Percentiles rank a stretch among this genome's conserved stretches.
phyloP scores from a whole-genome alignment of 2,113 vertebrate genomes.

The Epinephelus fuscoguttatus region DNA sequence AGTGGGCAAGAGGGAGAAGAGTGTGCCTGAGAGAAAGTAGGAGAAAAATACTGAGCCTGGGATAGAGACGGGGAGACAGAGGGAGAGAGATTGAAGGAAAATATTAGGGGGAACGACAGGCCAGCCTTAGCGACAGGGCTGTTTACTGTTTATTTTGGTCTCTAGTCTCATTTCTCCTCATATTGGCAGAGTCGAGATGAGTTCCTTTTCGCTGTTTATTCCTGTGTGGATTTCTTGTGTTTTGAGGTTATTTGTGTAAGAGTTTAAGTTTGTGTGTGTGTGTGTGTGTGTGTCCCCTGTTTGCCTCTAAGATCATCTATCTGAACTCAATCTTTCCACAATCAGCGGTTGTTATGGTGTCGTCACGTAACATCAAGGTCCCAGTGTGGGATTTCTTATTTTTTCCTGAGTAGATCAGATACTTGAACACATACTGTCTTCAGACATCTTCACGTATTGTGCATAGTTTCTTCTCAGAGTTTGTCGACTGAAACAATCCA shows the following conservation, averaged over 20 bases:
- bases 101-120: slow-evolving; percentile 59
- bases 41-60: background rate
- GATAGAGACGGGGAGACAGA: slow-evolving; percentile 13
- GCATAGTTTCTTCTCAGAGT: background rate
- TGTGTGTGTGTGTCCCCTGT: slow-evolving; percentile 20
- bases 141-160: slow-evolving; percentile 72
- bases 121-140: slow-evolving; percentile 56
- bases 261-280: background rate
- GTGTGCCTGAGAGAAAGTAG: background rate
- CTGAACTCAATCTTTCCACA: slow-evolving; percentile 61
- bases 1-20: slow-evolving; percentile 10
- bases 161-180: slow-evolving; percentile 67
- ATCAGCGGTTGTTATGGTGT: slow-evolving; percentile 33
- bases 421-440: background rate
- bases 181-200: slow-evolving; percentile 64
- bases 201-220: slow-evolving; percentile 64
- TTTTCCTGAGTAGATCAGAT: background rate
- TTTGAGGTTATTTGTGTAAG: slow-evolving; percentile 38
- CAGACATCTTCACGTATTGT: background rate
- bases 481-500: background rate
- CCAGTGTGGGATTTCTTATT: slow-evolving; percentile 42
- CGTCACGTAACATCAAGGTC: slow-evolving; percentile 23
- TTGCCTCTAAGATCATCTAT: slow-evolving; percentile 48
- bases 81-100: slow-evolving; percentile 38
- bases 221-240: slow-evolving; percentile 53